phyloP scores from a whole-genome alignment of 2,113 vertebrate genomes.

The Barbus barbus region DNA sequence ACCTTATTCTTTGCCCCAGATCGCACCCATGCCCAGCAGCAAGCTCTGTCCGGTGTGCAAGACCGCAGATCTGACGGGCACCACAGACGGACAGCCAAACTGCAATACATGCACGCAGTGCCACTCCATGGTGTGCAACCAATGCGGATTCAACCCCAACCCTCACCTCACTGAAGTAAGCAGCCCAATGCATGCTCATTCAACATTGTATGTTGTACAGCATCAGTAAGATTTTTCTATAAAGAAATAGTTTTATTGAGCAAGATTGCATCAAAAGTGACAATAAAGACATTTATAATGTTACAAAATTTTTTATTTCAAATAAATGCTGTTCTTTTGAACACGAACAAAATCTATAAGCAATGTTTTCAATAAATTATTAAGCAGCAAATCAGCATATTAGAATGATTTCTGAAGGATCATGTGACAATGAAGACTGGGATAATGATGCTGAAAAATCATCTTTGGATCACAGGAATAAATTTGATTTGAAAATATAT shows the following conservation, averaged over 20 bases:
- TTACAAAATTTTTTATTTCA: not conserved
- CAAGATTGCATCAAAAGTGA: not conserved
- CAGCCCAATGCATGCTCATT: not conserved
- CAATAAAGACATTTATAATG: not conserved
- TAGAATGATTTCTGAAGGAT: not conserved
- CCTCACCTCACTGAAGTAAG: slow-evolving; percentile 97
- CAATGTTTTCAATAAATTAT: not conserved
- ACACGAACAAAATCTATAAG: too few relatives aligned
- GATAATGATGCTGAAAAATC: not conserved
- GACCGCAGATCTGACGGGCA: slow-evolving; percentile 90
- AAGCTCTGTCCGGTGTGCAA: slow-evolving; percentile 97
- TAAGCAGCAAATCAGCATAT: not conserved
- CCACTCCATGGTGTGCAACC: slow-evolving; percentile 92
- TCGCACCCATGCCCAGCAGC: slow-evolving; percentile 96
- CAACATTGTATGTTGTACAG: not conserved
- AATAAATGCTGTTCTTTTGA: too few relatives aligned
- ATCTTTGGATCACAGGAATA: too few relatives aligned
- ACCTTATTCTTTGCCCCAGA: slow-evolving; percentile 96
- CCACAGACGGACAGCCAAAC: slow-evolving; percentile 84
- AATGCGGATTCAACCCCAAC: slow-evolving; percentile 99
- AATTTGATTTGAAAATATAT: too few relatives aligned
- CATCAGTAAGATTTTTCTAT: too few relatives aligned
- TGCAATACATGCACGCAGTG: slow-evolving; percentile 96
- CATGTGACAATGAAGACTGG: not conserved
- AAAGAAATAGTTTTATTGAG: too few relatives aligned